Evolutionary conservation across 2,888 invertebrate genomes (phyloP).

Genomic region (Volucella bombylans): DNA sequence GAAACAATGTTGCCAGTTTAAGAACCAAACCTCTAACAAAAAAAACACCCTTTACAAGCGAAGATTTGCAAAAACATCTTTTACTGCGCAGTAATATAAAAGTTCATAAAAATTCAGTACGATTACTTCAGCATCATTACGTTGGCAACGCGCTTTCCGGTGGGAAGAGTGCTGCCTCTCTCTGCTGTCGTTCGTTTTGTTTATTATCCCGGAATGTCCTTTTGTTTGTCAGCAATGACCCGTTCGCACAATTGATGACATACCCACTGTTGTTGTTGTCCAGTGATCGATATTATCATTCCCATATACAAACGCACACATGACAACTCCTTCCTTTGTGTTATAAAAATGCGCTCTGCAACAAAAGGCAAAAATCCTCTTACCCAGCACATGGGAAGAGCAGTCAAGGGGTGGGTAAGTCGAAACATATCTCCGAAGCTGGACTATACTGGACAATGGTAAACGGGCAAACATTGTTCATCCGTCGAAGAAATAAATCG

Average conservation of each 20-base stretch:
- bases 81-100: too few relatives aligned
- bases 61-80: too few relatives aligned
- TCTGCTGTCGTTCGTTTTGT: slow-evolving; percentile 46
- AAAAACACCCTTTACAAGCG: too few relatives aligned
- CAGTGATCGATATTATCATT: slow-evolving; percentile 67
- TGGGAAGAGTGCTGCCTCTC: neutral
- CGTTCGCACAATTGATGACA: slow-evolving; percentile 71
- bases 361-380: slow-evolving; percentile 69
- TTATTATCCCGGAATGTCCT: slow-evolving; percentile 72
- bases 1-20: too few relatives aligned
- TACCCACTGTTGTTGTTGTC: slow-evolving; percentile 52
- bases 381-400: slow-evolving; percentile 8
- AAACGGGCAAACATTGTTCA: slow-evolving; percentile 61
- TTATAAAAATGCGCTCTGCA: slow-evolving; percentile 60
- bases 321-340: neutral
- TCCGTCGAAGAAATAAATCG: slow-evolving; percentile 71
- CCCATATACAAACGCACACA: slow-evolving; percentile 32
- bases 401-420: slow-evolving; percentile 21
- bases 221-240: slow-evolving; percentile 72
- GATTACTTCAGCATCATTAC: too few relatives aligned
- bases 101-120: too few relatives aligned
- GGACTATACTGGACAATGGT: slow-evolving; percentile 18
- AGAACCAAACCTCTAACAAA: too few relatives aligned
- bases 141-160: too few relatives aligned
- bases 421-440: slow-evolving; percentile 28